Conservation (phyloP, 2,888 invertebrate genomes). For the Hermaeophaga mercurialis region DNA sequence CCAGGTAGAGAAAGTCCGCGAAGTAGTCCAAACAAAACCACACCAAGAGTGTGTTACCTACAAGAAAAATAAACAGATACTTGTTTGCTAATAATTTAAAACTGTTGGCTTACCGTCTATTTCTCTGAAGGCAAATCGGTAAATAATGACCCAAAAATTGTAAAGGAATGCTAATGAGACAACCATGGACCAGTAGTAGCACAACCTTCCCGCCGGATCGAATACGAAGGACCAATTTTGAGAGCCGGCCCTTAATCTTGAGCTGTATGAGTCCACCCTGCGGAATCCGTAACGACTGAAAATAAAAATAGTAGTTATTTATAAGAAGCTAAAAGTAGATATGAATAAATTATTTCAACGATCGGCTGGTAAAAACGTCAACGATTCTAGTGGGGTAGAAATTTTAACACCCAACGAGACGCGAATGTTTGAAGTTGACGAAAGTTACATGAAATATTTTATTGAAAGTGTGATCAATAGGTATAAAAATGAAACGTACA, state of each 20-base stretch:
- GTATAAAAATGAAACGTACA: too few relatives aligned
- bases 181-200: conserved; percentile 97
- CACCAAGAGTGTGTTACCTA: conserved; percentile 84
- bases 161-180: conserved; percentile 95
- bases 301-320: too few relatives aligned
- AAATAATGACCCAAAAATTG: conserved; percentile 98
- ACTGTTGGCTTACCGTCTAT: conserved; percentile 79
- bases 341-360: too few relatives aligned
- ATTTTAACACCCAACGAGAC: too few relatives aligned
- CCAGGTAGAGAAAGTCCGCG: conserved; percentile 93
- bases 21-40: conserved; percentile 98
- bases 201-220: conserved; percentile 95
- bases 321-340: background rate
- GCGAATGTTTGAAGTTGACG: too few relatives aligned
- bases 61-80: conserved; percentile 22
- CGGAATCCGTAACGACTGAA: conserved; percentile 63
- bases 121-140: conserved; percentile 98
- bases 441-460: too few relatives aligned
- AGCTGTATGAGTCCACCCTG: conserved; percentile 66
- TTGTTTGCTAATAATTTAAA: too few relatives aligned
- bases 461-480: too few relatives aligned
- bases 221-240: conserved; percentile 95
- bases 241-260: conserved; percentile 68
- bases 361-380: too few relatives aligned
- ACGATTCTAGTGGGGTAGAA: too few relatives aligned